Conservation (phyloP, 2,113 vertebrate species). For the Marmota monax region DNA sequence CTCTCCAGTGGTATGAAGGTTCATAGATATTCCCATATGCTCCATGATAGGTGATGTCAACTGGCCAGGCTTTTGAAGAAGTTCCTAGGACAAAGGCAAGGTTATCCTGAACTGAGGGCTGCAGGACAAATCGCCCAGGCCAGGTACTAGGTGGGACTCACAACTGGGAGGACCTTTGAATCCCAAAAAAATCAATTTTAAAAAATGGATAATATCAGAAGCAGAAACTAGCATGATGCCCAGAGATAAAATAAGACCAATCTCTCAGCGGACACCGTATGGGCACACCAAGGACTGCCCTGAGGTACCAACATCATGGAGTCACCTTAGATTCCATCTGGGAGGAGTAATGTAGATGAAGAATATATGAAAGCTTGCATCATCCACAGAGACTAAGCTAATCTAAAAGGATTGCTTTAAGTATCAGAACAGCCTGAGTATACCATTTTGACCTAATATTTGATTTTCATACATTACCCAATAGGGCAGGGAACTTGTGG, state of each 20-base stretch:
- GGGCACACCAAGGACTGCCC: neutral
- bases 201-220: neutral
- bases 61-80: neutral
- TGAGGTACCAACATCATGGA: neutral
- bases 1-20: neutral
- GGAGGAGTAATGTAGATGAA: neutral
- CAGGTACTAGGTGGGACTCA: neutral
- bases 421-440: neutral
- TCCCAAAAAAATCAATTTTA: neutral
- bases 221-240: neutral
- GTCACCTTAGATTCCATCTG: neutral
- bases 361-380: neutral
- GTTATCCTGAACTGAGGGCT: neutral
- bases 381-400: neutral
- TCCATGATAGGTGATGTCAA: neutral
- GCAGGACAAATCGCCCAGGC: neutral
- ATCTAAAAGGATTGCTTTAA: neutral
- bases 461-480: neutral
- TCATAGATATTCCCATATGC: neutral
- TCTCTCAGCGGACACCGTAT: neutral
- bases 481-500: neutral
- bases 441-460: neutral
- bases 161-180: neutral
- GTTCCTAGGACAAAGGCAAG: neutral
- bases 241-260: neutral